phyloP scores from a whole-genome alignment of 2,888 invertebrate genomes.

The Crossocerus cetratus region DNA sequence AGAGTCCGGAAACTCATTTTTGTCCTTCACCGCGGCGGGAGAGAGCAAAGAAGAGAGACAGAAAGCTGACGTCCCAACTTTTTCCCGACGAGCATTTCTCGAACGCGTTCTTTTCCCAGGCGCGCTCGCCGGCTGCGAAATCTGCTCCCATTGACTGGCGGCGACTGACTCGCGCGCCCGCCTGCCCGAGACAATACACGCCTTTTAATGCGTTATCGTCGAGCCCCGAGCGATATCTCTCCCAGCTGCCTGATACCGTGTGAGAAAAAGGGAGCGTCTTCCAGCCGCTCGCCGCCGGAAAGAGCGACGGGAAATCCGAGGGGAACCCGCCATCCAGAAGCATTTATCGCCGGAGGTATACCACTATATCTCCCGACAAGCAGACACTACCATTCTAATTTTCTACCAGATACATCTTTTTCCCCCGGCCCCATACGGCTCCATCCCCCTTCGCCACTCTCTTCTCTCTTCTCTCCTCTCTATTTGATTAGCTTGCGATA shows the following conservation, averaged over 20 bases:
- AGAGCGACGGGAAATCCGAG: not conserved
- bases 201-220: not conserved
- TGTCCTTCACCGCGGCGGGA: conserved; percentile 21
- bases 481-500: conserved; percentile 41
- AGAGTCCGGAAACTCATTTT: conserved; percentile 51
- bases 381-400: not conserved
- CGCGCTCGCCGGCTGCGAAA: too few species aligned
- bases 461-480: conserved; percentile 8
- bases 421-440: conserved; percentile 12
- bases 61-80: too few species aligned
- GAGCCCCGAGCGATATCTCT: not conserved
- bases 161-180: too few species aligned
- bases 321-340: not conserved
- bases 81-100: too few species aligned
- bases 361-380: not conserved
- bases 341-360: not conserved
- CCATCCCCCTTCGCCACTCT: not conserved
- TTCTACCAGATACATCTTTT: conserved; percentile 25
- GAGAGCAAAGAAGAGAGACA: too few species aligned
- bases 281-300: not conserved
- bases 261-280: not conserved
- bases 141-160: not conserved
- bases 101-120: too few species aligned
- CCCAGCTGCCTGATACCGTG: not conserved
- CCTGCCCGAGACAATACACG: not conserved